phyloP scores from a whole-genome alignment of 1,140 invertebrate species.

The Sesamia nonagrioides region DNA sequence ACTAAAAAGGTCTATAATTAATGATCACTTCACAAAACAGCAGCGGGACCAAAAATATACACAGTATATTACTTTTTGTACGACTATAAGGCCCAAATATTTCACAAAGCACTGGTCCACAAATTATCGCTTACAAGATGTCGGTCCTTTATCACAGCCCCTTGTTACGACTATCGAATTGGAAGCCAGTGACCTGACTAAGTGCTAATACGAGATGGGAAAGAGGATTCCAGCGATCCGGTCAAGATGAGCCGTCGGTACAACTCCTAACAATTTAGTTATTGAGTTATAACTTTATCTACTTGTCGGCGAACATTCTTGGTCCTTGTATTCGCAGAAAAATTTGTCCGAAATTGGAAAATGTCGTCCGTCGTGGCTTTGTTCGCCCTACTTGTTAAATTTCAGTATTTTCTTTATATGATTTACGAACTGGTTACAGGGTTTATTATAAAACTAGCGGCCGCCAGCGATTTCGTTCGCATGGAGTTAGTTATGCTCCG shows the following conservation, averaged over 20 bases:
- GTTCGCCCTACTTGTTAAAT: too few species aligned
- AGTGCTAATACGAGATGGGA: conserved; percentile 36
- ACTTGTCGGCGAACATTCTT: not conserved
- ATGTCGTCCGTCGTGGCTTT: not conserved
- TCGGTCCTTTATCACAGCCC: conserved; percentile 27
- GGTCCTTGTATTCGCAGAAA: not conserved
- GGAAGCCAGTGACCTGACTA: conserved; percentile 34
- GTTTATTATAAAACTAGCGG: too few species aligned
- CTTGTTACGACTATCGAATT: conserved; percentile 11
- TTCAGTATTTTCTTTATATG: too few species aligned
- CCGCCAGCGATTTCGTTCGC: too few species aligned
- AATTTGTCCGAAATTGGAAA: not conserved
- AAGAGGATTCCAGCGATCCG: conserved; percentile 29
- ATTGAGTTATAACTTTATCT: conserved; percentile 30
- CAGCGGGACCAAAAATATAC: too few species aligned
- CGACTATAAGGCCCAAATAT: not conserved
- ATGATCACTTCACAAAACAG: too few species aligned
- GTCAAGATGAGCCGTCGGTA: conserved; percentile 2
- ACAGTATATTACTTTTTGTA: not conserved
- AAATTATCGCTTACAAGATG: conserved; percentile 24
- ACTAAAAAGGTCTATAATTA: too few species aligned
- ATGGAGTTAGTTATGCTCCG: too few species aligned
- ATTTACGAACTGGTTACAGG: not conserved
- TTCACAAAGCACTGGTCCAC: not conserved
- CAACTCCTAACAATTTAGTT: conserved; percentile 33